A percentile compares a stretch with the other conserved stretches of the same genome.
Evolutionary conservation across 2,797 vertebrate species (phyloP).

Genomic region (Mustela erminea): DNA sequence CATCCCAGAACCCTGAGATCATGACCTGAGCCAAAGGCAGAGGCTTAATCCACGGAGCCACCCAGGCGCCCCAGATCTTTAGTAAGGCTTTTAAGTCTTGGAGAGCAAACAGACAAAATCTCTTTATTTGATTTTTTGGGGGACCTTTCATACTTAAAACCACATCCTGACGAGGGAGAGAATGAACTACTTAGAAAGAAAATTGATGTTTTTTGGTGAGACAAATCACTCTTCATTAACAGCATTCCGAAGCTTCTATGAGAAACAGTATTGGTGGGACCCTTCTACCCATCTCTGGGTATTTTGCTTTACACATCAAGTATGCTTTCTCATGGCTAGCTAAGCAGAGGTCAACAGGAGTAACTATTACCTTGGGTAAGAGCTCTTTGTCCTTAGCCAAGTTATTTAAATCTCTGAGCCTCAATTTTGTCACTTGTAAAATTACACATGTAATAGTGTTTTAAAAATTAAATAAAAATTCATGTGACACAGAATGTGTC

Average conservation of each 20-base stretch:
- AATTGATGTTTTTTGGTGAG: not conserved
- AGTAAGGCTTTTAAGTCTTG: not conserved
- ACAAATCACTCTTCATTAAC: not conserved
- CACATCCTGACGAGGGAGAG: not conserved
- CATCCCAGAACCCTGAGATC: too few species aligned
- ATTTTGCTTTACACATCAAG: not conserved
- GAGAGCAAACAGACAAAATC: not conserved
- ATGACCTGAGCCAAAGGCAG: too few species aligned
- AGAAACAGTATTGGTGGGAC: not conserved
- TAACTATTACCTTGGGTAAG: not conserved
- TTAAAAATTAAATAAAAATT: slow-evolving; percentile 32
- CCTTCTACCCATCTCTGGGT: not conserved
- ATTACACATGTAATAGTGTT: not conserved
- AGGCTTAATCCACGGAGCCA: too few species aligned
- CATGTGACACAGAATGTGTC: not conserved
- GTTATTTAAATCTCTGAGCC: not conserved
- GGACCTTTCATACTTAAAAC: not conserved
- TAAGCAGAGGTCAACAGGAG: not conserved
- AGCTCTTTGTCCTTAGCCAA: not conserved
- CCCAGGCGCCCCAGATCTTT: not conserved
- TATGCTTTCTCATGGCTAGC: not conserved
- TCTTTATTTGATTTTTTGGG: not conserved
- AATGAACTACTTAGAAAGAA: not conserved
- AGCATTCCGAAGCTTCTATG: not conserved
- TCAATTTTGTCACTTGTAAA: not conserved